Conservation (phyloP, 2,888 invertebrate genomes). For the Copidosoma aretas region DNA sequence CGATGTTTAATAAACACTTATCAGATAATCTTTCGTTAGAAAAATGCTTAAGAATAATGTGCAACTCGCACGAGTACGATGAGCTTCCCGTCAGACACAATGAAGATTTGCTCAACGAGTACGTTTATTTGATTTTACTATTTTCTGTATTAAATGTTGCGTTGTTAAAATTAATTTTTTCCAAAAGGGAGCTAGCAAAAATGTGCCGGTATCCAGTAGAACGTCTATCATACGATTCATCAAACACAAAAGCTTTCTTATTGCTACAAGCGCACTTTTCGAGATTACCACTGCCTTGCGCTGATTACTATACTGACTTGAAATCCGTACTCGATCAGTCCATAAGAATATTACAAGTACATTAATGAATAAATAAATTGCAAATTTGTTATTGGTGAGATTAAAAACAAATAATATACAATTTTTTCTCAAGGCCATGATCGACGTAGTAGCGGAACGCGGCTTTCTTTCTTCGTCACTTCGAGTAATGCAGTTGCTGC, state of each 20-base stretch:
- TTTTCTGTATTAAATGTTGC: too few relatives aligned
- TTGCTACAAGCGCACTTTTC: conserved; percentile 94
- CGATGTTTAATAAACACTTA: conserved; percentile 78
- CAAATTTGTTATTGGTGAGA: background rate
- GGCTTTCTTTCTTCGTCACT: conserved; percentile 88
- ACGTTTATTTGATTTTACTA: conserved; percentile 47
- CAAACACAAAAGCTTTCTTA: conserved; percentile 92
- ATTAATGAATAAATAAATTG: conserved; percentile 1
- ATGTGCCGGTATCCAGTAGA: conserved; percentile 77
- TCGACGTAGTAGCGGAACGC: conserved; percentile 88
- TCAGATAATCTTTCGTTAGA: conserved; percentile 71
- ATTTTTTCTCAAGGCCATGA: conserved; percentile 79
- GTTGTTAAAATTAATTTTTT: background rate
- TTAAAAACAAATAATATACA: background rate
- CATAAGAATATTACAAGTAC: conserved; percentile 89
- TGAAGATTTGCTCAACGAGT: conserved; percentile 93
- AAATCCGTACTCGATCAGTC: conserved; percentile 97
- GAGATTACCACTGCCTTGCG: conserved; percentile 80
- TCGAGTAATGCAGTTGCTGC: conserved; percentile 79
- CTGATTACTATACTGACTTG: conserved; percentile 95
- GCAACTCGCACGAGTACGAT: conserved; percentile 87
- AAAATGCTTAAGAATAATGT: conserved; percentile 79
- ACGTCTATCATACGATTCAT: conserved; percentile 80
- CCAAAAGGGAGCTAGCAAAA: conserved; percentile 78
- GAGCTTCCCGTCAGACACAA: conserved; percentile 97